These are phyloP conservation scores for Plebejus melissa DNA, from an alignment of 2,888 invertebrate genomes.

Conservation along the genomic window DNA sequence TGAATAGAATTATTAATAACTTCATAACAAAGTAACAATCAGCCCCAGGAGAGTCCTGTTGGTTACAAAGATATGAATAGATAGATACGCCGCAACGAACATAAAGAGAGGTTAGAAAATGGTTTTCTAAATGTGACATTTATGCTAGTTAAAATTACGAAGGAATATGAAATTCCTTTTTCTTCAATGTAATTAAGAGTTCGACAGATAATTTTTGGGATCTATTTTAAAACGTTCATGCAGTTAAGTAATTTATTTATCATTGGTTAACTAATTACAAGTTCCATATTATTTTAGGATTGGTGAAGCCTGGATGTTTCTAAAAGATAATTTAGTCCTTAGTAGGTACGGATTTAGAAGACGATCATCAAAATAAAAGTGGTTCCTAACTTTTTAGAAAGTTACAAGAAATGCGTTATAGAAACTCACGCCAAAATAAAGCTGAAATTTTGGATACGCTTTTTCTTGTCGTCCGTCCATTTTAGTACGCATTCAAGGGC, in stretches of 20 bases:
- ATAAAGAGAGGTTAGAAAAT: not conserved
- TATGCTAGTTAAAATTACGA: not conserved
- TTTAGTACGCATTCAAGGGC: not conserved
- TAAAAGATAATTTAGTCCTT: too few species aligned
- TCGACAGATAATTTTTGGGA: too few species aligned
- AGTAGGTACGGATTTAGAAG: too few species aligned
- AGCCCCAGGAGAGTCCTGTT: slow-evolving; percentile 16
- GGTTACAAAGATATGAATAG: slow-evolving; percentile 11
- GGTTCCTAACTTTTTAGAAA: too few species aligned
- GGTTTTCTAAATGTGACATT: not conserved
- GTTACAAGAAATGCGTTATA: not conserved
- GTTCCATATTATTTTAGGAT: too few species aligned
- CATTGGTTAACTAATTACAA: too few species aligned
- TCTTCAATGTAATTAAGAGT: too few species aligned
- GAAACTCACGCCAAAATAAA: not conserved
- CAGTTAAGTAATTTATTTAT: too few species aligned
- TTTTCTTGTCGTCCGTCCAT: not conserved
- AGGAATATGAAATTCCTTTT: not conserved
- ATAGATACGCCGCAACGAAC: not conserved
- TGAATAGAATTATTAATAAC: slow-evolving; percentile 22
- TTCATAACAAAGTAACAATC: slow-evolving; percentile 15
- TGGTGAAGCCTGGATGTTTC: too few species aligned
- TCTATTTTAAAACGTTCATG: too few species aligned
- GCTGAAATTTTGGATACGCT: not conserved
- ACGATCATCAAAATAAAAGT: too few species aligned